A percentile compares a stretch with the other conserved stretches of the same genome.
phyloP scores from a whole-genome alignment of 2,797 vertebrate species.

The Heteromormyrus szaboi region DNA sequence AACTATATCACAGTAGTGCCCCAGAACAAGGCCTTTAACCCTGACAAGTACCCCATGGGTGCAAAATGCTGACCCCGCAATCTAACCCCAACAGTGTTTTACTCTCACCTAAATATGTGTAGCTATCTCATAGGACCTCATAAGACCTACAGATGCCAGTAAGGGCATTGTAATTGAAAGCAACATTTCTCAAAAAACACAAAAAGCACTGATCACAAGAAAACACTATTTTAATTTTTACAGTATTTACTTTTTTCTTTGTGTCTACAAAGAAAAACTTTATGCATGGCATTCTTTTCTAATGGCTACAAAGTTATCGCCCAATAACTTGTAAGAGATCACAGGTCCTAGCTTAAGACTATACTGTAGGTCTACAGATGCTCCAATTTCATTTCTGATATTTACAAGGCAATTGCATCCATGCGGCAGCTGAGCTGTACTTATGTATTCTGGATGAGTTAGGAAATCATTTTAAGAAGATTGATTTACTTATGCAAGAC shows the following conservation, averaged over 20 bases:
- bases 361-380: not conserved
- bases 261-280: not conserved
- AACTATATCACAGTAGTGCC: not conserved
- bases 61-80: not conserved
- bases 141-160: not conserved
- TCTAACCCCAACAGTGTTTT: not conserved
- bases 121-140: no score
- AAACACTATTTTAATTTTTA: not conserved
- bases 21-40: not conserved
- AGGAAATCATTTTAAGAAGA: not conserved
- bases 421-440: not conserved
- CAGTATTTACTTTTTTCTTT: not conserved
- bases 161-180: not conserved
- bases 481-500: not conserved
- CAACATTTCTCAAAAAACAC: not conserved
- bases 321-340: not conserved
- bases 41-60: not conserved
- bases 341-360: not conserved
- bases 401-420: not conserved
- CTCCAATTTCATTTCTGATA: not conserved
- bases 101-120: no score
- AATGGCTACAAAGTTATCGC: not conserved
- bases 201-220: not conserved
- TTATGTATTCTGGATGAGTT: not conserved
- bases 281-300: not conserved